Base-by-base conservation (phyloP, 2,888 invertebrate species). In the Nomada ruficornis region DNA sequence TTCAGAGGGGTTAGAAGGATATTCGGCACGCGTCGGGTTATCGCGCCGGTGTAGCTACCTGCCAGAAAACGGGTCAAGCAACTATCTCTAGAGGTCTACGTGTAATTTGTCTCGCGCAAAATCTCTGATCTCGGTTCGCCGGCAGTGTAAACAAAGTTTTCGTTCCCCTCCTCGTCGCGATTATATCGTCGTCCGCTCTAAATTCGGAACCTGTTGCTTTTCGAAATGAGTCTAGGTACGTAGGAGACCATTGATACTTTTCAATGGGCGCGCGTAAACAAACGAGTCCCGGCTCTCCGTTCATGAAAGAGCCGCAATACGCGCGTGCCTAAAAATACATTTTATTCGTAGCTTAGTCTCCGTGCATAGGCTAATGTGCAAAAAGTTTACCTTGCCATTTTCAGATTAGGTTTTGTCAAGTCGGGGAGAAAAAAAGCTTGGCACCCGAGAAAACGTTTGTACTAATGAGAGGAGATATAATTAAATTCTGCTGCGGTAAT, bases 11-110 rank as follows among this genome's bases (percentile, higher is more conserved):
- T 42, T 29, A 20, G 57, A 20, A 42, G 18, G 15, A 44, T 52
- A 23, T 54, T 68, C 55, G 15, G 78, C 60, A 18, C 64, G 11
- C 23, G 36, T 26, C 9, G 26, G 65, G 15, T 65, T 60, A 59
- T 23, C 18, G 23, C 42, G 50, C 20, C 63, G 59, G 65, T 69
- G 76, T 26, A 76, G 42, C 75, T 76, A 73, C 72, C 79, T 73
- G 83, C 69, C 83, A 80, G 74, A 83, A 68, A 75, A 83, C 80
- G 44, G 59, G 80, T 75, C 52, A 68, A 42, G 18, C 77, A 70
- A 77, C 74, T 83, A 59, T 68, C 44, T 70, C 60, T 54, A 55
- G 44, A 50, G 54, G 42, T 20, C 23, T 64, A 55, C 44, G 42
- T n/a, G 55, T 68, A 77, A 83, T 78, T 82, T 75, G 65, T 73